Conservation (phyloP, 1,140 invertebrate genomes). For the Coptotermes formosanus region DNA sequence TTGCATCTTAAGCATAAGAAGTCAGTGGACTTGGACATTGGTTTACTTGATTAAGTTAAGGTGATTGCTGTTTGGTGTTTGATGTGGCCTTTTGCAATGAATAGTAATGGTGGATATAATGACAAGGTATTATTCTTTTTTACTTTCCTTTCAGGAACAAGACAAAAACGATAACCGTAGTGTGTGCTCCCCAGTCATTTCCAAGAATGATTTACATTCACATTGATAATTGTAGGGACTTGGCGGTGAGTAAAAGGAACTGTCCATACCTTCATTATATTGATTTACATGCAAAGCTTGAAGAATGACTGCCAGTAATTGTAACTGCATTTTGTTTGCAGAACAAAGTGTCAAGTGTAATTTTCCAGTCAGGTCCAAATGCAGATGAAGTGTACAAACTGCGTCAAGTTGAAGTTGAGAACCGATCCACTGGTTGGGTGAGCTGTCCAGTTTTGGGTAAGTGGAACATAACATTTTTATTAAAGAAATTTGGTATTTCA, state of each 20-base stretch:
- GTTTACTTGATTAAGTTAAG: too few species aligned
- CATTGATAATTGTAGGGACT: slow-evolving; percentile 89
- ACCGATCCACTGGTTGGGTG: slow-evolving; percentile 79
- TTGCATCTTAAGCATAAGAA: too few species aligned
- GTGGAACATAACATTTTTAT: slow-evolving; percentile 30
- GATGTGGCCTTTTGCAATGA: too few species aligned
- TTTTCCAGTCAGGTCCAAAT: slow-evolving; percentile 77
- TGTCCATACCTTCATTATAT: background rate
- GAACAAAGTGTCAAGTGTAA: slow-evolving; percentile 85
- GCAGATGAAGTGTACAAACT: slow-evolving; percentile 78
- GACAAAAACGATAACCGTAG: slow-evolving; percentile 72
- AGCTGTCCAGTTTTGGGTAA: slow-evolving; percentile 74
- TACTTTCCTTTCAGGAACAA: slow-evolving; percentile 62
- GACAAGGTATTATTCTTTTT: background rate
- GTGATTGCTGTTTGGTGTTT: too few species aligned
- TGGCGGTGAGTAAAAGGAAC: slow-evolving; percentile 62
- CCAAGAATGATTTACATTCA: slow-evolving; percentile 78
- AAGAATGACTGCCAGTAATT: too few species aligned
- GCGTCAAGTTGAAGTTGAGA: slow-evolving; percentile 79
- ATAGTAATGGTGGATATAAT: too few species aligned
- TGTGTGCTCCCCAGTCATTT: slow-evolving; percentile 56
- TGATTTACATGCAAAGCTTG: too few species aligned
- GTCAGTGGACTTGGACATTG: too few species aligned
- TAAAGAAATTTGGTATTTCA: background rate
- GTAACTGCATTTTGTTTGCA: slow-evolving; percentile 48